phyloP scores from a whole-genome alignment of 2,113 vertebrate species.

The Bambusicola thoracicus region DNA sequence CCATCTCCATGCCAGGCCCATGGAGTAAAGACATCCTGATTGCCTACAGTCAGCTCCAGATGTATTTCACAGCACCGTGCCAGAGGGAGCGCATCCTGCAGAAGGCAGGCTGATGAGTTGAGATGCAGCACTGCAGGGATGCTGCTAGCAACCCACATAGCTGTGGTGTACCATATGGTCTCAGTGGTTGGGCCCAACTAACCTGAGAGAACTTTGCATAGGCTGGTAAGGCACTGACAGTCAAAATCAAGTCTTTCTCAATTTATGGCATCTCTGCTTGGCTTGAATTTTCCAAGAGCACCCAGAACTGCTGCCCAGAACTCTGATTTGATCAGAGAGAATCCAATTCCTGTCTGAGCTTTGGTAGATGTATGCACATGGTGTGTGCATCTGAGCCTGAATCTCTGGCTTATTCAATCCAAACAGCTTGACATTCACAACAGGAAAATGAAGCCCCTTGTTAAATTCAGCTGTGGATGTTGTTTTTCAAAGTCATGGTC shows the following conservation, averaged over 20 bases:
- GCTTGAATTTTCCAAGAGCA: background rate
- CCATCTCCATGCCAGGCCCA: background rate
- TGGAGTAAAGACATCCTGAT: background rate
- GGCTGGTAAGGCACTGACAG: background rate
- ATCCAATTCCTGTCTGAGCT: rapidly evolving
- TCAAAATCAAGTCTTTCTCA: background rate
- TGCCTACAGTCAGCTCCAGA: background rate
- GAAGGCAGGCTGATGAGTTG: background rate
- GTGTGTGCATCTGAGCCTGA: background rate
- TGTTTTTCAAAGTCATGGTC: background rate
- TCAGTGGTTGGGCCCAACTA: background rate
- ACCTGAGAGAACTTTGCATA: background rate
- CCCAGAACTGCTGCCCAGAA: background rate
- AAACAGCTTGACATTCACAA: background rate
- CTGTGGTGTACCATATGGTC: background rate
- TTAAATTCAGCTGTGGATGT: background rate
- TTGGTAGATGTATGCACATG: too few species aligned
- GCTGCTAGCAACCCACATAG: background rate
- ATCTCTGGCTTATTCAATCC: background rate
- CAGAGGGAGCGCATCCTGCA: background rate
- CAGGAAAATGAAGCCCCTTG: rapidly evolving
- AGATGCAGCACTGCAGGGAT: background rate
- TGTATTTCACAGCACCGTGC: background rate
- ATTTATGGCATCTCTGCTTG: background rate
- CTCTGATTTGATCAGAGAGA: background rate